Evolutionary conservation across 1,140 invertebrate genomes (phyloP).

Genomic region (Oedothorax gibbosus): DNA sequence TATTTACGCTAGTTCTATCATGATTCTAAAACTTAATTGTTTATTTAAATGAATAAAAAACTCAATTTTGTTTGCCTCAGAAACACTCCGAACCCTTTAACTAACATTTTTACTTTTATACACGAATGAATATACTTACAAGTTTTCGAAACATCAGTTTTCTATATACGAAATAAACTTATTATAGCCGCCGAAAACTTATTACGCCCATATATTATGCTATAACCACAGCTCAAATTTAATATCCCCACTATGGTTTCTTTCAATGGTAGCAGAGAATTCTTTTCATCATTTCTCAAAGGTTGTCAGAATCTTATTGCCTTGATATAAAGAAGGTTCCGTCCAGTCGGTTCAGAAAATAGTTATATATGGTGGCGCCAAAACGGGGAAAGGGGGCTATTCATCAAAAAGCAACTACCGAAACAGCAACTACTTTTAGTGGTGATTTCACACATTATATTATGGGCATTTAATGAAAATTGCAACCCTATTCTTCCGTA

Average conservation of each 20-base stretch:
- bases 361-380: constrained; percentile 50
- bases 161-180: constrained; percentile 3
- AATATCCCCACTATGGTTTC: constrained; percentile 32
- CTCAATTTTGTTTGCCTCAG: too few relatives aligned
- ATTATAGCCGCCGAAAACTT: constrained; percentile 8
- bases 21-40: too few relatives aligned
- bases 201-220: constrained; percentile 27
- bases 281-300: constrained; percentile 35
- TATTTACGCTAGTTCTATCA: too few relatives aligned
- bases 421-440: constrained; percentile 14
- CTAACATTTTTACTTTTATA: too few relatives aligned
- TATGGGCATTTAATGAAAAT: constrained; percentile 20
- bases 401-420: constrained; percentile 22
- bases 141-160: not conserved
- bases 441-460: not conserved
- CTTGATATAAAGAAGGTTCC: constrained; percentile 41
- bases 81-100: too few relatives aligned
- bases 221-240: constrained; percentile 28
- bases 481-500: too few relatives aligned
- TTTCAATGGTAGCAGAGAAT: constrained; percentile 26
- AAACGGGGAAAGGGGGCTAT: constrained; percentile 22
- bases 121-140: too few relatives aligned
- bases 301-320: constrained; percentile 42
- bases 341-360: constrained; percentile 27
- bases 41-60: too few relatives aligned